Evolutionary conservation across 2,888 invertebrate genomes (phyloP), one percentile per base, ranked within the genome.

Genomic region (Tipula lateralis): DNA sequence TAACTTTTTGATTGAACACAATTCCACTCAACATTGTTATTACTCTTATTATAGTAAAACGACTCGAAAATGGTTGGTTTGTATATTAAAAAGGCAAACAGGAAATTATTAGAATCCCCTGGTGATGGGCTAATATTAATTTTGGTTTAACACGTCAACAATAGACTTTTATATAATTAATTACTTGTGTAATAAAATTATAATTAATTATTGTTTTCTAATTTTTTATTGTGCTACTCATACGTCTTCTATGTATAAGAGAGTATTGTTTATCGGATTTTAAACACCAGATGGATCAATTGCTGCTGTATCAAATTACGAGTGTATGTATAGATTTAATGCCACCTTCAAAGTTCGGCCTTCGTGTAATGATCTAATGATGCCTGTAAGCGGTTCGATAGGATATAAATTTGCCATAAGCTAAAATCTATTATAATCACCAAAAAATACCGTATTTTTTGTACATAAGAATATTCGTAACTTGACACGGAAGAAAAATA

Each of bases 321-420:
- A 16, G 32, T 32, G 6, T 32, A 32, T 32, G 12, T 36, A 9
- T 36, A 36, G 2, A 36, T 9, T 9, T 36, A 50, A 50, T 50
- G 44, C 44, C 44, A 66, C 66, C 24, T 66, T 66, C 66, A 66
- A 24, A 66, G 66, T 66, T 66, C 24, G 13, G 66, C 66, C 24
- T 24, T 24, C 66, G 24, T 9, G 9, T 66, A 66, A 19, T 66
- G 12, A 66, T 66, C 9, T 66, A 66, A 66, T 66, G 19, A 24
- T 66, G 66, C 66, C 66, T 12, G 9, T 24, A 24, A 24, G 66
- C 66, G 2, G 24, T 9, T 66, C 19, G 24, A 24, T 66, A 66
- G 66, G 66, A 66, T 24, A 66, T 66, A 66, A 66, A 66, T 66
- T 66, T 24, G 66, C 66, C 66, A 66, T 66, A 66, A 66, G 66